These are phyloP conservation scores for Indri indri DNA, from an alignment of 2,113 vertebrate genomes.

Conservation along the genomic window DNA sequence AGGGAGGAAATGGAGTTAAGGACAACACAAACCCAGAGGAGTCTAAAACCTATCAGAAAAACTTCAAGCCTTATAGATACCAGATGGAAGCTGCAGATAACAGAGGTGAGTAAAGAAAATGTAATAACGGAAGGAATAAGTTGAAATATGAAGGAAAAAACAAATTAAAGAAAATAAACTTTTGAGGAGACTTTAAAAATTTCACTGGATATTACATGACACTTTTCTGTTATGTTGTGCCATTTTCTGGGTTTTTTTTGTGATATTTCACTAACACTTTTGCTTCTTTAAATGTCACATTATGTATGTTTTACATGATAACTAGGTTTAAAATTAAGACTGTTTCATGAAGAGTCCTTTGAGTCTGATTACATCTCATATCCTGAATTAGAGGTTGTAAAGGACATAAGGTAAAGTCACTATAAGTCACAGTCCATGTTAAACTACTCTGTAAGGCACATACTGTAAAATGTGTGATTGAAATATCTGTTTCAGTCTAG, in stretches of 20 bases:
- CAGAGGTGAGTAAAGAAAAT: not conserved
- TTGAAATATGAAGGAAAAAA: not conserved
- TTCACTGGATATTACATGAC: not conserved
- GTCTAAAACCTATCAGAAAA: not conserved
- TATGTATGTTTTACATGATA: constrained; percentile 1
- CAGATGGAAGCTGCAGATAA: not conserved
- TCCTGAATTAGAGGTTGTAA: not conserved
- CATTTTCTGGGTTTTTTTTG: not conserved
- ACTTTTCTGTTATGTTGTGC: not conserved
- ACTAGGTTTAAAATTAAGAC: constrained; percentile 5
- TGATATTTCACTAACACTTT: not conserved
- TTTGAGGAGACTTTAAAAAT: not conserved
- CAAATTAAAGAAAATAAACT: not conserved
- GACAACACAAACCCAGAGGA: not conserved
- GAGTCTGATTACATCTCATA: not conserved
- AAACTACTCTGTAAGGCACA: not conserved
- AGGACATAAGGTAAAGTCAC: not conserved
- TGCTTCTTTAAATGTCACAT: constrained; percentile 26
- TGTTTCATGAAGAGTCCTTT: not conserved
- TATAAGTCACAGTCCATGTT: not conserved
- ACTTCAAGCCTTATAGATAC: not conserved
- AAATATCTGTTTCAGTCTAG: constrained; percentile 35
- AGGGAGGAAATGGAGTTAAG: not conserved
- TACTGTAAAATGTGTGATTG: not conserved
- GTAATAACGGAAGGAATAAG: not conserved